Conservation (phyloP, 1,140 invertebrate genomes). For the Periplaneta americana region DNA sequence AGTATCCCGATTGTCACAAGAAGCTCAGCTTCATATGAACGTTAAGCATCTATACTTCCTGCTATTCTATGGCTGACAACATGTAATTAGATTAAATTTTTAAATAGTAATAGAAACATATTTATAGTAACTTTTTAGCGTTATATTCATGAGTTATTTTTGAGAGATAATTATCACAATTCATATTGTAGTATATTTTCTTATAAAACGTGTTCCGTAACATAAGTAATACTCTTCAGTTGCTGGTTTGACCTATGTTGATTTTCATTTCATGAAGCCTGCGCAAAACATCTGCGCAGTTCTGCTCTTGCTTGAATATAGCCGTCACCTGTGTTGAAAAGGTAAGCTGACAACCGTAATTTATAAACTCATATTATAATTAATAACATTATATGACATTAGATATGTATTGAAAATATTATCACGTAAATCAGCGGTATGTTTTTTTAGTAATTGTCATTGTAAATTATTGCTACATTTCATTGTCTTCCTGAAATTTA, state of each 20-base stretch:
- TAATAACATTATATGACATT: background rate
- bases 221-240: too few relatives aligned
- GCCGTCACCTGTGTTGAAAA: constrained; percentile 41
- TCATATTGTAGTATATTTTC: too few relatives aligned
- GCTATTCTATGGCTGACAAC: too few relatives aligned
- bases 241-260: background rate
- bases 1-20: too few relatives aligned
- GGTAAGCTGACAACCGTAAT: constrained; percentile 27
- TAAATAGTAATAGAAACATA: too few relatives aligned
- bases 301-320: constrained; percentile 35
- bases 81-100: too few relatives aligned
- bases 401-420: background rate
- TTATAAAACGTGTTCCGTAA: too few relatives aligned
- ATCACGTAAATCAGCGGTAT: background rate
- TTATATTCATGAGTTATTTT: too few relatives aligned
- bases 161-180: too few relatives aligned
- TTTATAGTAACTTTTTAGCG: too few relatives aligned
- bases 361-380: background rate
- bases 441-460: constrained; percentile 14
- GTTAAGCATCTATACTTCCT: too few relatives aligned
- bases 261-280: constrained; percentile 28
- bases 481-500: background rate
- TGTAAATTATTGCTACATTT: constrained; percentile 2
- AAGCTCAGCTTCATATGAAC: too few relatives aligned
- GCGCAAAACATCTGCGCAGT: constrained; percentile 26